phyloP scores from a whole-genome alignment of 2,113 vertebrate species.

The Pseudois nayaur region DNA sequence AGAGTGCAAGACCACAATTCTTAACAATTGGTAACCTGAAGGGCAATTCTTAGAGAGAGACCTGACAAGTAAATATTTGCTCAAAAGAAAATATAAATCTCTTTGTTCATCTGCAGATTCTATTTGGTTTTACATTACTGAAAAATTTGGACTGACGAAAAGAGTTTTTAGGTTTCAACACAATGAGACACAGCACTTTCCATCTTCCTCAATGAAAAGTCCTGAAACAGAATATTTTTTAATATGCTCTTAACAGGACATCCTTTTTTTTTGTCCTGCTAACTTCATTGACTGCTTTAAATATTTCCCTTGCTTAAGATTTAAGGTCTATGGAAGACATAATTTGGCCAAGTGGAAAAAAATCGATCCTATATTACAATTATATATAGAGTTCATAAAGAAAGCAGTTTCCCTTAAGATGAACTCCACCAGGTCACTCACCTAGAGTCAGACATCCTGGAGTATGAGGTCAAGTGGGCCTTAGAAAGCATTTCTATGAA shows the following conservation, averaged over 20 bases:
- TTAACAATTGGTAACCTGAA: not conserved
- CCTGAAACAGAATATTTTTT: not conserved
- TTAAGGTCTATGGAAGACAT: not conserved
- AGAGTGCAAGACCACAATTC: not conserved
- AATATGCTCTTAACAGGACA: not conserved
- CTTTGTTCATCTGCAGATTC: conserved; percentile 21
- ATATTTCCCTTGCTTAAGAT: not conserved
- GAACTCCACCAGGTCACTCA: too few species aligned
- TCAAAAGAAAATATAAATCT: conserved; percentile 49
- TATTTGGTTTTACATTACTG: conserved; percentile 48
- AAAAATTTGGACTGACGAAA: conserved; percentile 31
- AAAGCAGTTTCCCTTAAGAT: not conserved
- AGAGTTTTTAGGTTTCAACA: not conserved
- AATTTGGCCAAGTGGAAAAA: not conserved
- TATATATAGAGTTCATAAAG: not conserved
- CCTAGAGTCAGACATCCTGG: too few species aligned
- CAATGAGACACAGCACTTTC: not conserved
- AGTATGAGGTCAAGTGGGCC: too few species aligned
- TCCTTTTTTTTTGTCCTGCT: not conserved
- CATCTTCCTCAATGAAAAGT: conserved; percentile 35
- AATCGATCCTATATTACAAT: not conserved
- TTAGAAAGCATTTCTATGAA: too few species aligned
- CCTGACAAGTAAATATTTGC: conserved; percentile 32
- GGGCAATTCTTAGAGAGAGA: conserved; percentile 46
- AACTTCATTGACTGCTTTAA: not conserved